These are phyloP conservation scores for Elanus axillaris DNA, from an alignment of 2,113 vertebrate genomes.

Conservation along the genomic window DNA sequence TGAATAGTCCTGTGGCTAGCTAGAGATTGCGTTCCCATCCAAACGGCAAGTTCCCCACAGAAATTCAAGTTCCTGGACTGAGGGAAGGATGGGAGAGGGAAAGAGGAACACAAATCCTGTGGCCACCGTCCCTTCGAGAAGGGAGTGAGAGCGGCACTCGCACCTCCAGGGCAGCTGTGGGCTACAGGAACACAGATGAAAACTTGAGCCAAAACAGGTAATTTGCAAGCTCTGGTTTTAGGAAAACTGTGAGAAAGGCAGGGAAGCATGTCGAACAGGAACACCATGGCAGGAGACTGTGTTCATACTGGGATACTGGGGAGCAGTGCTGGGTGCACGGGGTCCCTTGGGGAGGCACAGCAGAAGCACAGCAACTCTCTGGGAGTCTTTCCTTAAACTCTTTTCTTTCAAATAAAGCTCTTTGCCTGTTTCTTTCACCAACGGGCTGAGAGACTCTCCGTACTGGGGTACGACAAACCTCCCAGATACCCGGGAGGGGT, in stretches of 20 bases:
- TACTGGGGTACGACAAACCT: rapidly evolving
- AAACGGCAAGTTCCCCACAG: not conserved
- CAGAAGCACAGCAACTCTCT: not conserved
- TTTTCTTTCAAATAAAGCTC: not conserved
- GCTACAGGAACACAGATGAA: not conserved
- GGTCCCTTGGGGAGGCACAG: not conserved
- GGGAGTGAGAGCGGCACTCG: not conserved
- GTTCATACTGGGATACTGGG: not conserved
- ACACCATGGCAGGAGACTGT: rapidly evolving
- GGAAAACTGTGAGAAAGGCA: not conserved
- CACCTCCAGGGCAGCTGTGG: not conserved
- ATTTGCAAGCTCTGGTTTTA: not conserved
- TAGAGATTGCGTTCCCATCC: not conserved
- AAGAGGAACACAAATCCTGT: not conserved
- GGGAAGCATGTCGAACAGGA: not conserved
- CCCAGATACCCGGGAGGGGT: not conserved
- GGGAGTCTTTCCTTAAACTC: not conserved
- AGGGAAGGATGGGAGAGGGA: not conserved
- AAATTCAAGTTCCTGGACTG: not conserved
- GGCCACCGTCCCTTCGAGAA: rapidly evolving
- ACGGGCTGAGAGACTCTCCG: rapidly evolving
- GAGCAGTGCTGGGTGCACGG: not conserved
- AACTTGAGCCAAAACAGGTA: not conserved
- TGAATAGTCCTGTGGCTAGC: not conserved
- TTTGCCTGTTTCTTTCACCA: not conserved